These are phyloP conservation scores for Nomada ferruginata DNA, from an alignment of 2,888 invertebrate genomes.

Conservation along the genomic window DNA sequence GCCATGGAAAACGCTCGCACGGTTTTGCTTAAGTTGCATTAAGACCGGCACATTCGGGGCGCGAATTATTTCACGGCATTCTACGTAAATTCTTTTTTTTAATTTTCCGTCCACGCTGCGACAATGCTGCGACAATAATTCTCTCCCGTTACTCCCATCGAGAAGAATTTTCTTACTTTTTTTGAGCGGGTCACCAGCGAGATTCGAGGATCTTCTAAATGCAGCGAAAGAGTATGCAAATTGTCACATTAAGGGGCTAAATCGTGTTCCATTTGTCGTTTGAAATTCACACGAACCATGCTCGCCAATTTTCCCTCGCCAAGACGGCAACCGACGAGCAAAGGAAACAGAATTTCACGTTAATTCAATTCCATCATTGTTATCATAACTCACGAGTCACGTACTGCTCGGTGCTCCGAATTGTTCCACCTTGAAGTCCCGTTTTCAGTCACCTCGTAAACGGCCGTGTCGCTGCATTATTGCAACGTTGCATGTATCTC, in stretches of 20 bases:
- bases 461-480: neutral
- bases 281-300: neutral
- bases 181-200: too few relatives aligned
- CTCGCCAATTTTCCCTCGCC: slow-evolving; percentile 2
- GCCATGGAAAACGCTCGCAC: slow-evolving; percentile 21
- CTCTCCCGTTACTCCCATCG: too few relatives aligned
- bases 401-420: neutral
- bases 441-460: neutral
- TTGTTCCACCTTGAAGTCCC: neutral
- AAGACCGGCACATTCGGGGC: slow-evolving; percentile 13
- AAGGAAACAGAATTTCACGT: slow-evolving; percentile 5
- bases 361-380: slow-evolving; percentile 7
- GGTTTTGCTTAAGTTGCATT: slow-evolving; percentile 24
- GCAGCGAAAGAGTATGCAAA: neutral
- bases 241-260: neutral
- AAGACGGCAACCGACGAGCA: neutral
- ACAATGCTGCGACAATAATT: too few relatives aligned
- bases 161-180: too few relatives aligned
- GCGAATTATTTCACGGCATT: slow-evolving; percentile 29
- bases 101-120: neutral
- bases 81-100: neutral
- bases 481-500: too few relatives aligned
- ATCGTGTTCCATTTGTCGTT: neutral
- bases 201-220: neutral
- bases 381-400: slow-evolving; percentile 3